Conservation (phyloP, 2,797 vertebrate genomes). For the Emydoidea blandingii region DNA sequence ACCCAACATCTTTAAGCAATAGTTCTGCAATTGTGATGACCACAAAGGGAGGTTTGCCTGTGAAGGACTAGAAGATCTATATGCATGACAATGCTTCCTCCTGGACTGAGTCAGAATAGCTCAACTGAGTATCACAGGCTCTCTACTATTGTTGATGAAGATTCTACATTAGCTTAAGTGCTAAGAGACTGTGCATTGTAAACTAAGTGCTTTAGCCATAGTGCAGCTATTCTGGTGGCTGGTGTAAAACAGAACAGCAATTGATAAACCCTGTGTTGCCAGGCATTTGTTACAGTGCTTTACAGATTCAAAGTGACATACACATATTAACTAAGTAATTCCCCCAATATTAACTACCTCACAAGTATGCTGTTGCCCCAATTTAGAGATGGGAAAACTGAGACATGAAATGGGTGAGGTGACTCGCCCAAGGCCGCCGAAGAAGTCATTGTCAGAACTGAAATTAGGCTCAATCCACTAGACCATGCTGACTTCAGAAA, state of each 20-base stretch:
- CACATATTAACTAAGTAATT: neutral
- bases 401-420: neutral
- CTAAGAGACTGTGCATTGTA: neutral
- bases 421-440: neutral
- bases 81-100: neutral
- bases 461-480: neutral
- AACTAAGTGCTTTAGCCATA: neutral
- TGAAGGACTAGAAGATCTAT: neutral
- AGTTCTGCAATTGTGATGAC: neutral
- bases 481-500: constrained; percentile 52
- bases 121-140: neutral
- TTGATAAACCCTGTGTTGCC: neutral
- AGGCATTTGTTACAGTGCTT: neutral
- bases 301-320: neutral
- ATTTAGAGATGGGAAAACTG: neutral
- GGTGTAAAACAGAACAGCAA: neutral
- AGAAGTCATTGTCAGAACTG: neutral
- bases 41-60: neutral
- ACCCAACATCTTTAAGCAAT: neutral
- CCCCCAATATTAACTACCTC: neutral
- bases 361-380: neutral
- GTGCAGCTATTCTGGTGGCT: neutral
- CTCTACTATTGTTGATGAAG: neutral
- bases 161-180: neutral
- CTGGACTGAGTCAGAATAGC: neutral